These are phyloP conservation scores for Troglohyphantes excavatus DNA, from an alignment of 2,888 invertebrate species.

Conservation along the genomic window DNA sequence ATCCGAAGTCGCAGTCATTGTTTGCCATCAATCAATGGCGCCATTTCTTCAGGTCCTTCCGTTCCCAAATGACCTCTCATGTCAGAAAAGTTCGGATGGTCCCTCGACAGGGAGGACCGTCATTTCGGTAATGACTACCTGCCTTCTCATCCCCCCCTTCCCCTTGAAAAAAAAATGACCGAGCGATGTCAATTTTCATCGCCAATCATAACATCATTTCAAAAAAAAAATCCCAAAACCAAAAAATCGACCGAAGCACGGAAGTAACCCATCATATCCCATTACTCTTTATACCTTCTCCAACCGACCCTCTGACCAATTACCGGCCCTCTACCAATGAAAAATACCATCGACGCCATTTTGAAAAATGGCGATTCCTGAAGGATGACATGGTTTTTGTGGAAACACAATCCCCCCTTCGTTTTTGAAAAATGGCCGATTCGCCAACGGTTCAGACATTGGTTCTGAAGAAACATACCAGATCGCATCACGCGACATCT, in stretches of 20 bases:
- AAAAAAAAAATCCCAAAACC: not conserved
- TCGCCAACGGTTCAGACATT: no score
- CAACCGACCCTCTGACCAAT: constrained; percentile 17
- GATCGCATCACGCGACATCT: constrained; percentile 15
- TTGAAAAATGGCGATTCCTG: no score
- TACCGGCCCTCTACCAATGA: constrained; percentile 1
- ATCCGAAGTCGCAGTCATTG: not conserved
- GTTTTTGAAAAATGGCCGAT: not conserved
- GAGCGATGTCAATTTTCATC: constrained; percentile 19
- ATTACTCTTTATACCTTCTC: not conserved
- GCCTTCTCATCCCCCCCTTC: not conserved
- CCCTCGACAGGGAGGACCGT: not conserved
- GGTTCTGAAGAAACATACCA: no score
- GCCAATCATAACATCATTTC: constrained; percentile 11
- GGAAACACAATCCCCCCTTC: not conserved
- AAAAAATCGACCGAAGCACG: constrained; percentile 11
- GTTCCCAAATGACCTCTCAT: not conserved
- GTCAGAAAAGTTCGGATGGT: no score
- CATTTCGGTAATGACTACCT: constrained; percentile 25
- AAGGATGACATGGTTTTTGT: not conserved
- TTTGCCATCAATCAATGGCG: constrained; percentile 11
- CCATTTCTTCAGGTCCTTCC: not conserved
- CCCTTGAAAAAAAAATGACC: not conserved
- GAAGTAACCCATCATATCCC: constrained; percentile 45
- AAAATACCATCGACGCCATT: constrained; percentile 12